phyloP scores from a whole-genome alignment of 92 coral and sea anemone species.

The Heliopora coerulea region DNA sequence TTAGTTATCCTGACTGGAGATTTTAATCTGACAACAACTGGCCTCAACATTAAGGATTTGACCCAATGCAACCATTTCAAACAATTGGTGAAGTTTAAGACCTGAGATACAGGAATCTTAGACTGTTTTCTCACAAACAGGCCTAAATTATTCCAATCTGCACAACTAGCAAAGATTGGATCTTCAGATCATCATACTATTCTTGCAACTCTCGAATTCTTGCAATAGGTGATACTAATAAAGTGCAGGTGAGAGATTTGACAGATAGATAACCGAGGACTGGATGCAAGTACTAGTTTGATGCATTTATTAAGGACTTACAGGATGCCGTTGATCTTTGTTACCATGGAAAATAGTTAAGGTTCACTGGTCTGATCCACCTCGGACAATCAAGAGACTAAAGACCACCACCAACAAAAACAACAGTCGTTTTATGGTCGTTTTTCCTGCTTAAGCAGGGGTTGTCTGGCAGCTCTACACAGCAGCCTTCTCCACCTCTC shows the following conservation, averaged over 20 bases:
- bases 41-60: slow-evolving; percentile 28
- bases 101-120: slow-evolving; percentile 41
- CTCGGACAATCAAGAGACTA: slow-evolving; percentile 45
- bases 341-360: slow-evolving; percentile 40
- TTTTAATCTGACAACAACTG: slow-evolving; percentile 45
- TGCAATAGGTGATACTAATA: too few species aligned
- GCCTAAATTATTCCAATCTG: slow-evolving; percentile 37
- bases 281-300: slow-evolving; percentile 42
- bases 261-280: slow-evolving; percentile 46
- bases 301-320: slow-evolving; percentile 3
- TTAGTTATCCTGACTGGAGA: slow-evolving; percentile 38
- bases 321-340: slow-evolving; percentile 26
- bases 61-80: slow-evolving; percentile 41
- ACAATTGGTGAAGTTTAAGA: slow-evolving; percentile 50
- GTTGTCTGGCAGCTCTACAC: too few species aligned
- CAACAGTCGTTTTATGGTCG: too few species aligned
- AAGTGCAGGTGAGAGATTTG: slow-evolving; percentile 38
- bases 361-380: slow-evolving; percentile 34
- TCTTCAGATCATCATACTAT: slow-evolving; percentile 52
- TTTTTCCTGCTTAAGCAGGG: too few species aligned
- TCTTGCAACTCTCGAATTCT: too few species aligned
- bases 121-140: slow-evolving; percentile 49
- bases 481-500: too few species aligned
- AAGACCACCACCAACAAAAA: too few species aligned
- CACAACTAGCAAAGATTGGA: slow-evolving; percentile 45